Evolutionary conservation across 2,888 invertebrate species (phyloP), one percentile per base, ranked within the genome.

Genomic region (Exephanes ischioxanthus): DNA sequence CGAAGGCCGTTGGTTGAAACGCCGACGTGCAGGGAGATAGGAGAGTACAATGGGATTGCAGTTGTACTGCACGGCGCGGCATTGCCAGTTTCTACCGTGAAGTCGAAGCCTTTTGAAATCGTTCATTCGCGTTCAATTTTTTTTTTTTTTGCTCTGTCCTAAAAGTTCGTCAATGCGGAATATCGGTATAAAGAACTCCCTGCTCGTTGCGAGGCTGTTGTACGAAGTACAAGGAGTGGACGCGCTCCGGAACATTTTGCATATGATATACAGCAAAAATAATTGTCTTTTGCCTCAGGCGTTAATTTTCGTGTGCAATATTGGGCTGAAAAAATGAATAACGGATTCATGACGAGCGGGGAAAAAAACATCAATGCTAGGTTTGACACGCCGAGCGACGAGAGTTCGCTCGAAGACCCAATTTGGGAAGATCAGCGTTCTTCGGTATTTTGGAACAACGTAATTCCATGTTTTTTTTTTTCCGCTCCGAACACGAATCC

Each of bases 1-100:
- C 37, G 22, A 77, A 53, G 26, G 48, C 67, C 22, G 53, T 22
- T 67, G 51, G 66, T 51, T 41, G 53, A 66, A 55, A 22, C 53
- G 33, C 6, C 61, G 66, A 53, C 76, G 53, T 41, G 41, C 9
- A 26, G 51, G 11, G 66, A 77, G 51, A 67, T 22, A 53, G 37
- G 51, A 14, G 22, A 41, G 48, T 67, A 53, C 76, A 37, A 33
- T 53, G 19, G 26, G 37, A 51, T 67, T 33, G 9, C n/a, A 33
- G n/a, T 51, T 53, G 33, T 11, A 33, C 33, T 33, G 53, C 19
- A 55, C 19, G 6, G 2, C 19, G 19, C 53, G 16, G 53, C 7
- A 19, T n/a, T n/a, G 9, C n/a, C 19, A n/a, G 9, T 55, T 19
- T 22, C n/a, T 6, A 19, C 53, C 19, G 7, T 55, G 53, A 9